Evolutionary conservation across 1,140 invertebrate species (phyloP), one percentile per base, ranked within the genome.

Genomic region (Sitophilus oryzae): DNA sequence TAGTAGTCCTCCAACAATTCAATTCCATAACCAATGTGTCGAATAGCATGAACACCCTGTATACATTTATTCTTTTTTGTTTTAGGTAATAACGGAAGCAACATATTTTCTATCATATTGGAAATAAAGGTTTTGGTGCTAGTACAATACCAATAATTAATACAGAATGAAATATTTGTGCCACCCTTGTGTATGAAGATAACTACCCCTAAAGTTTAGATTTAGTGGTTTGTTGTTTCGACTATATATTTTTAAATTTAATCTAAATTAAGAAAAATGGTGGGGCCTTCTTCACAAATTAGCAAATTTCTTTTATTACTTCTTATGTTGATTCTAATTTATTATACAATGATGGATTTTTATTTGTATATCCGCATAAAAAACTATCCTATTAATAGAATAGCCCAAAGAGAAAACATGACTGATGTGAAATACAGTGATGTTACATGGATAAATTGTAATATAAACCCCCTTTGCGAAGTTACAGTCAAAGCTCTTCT

Each of bases 401-500:
- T 23, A 18, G 40, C 49, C 40, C 30, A 46, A 11, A 55, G 59
- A 21, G 60, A 60, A n/a, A 62, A 60, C 40, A 44, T 52, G 3
- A 58, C 54, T 4, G 15, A 8, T 9, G 45, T 50, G 8, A 61
- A 45, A 57, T 83, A 83, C 58, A 75, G 79, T 43, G 73, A 77
- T 37, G 71, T 75, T 10, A 77, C 77, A 1, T 82, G 78, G 76
- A 64, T 86, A 22, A 75, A 79, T 3, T 88, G 85, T 64, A 76
- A 78, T 50, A 76, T 85, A 21, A 82, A 86, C 65, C 86, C 86
- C 0, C 66, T 88, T 1, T 87, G 85, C 63, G 78, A 82, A 66
- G 79, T 88, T 1, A 87, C 85, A 0, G 82, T 87, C 0, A 89
- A 89, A 71, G 83, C 80, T 11, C 68, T 89, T 42, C 77, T 88